Percentiles rank a stretch among this genome's conserved stretches.
phyloP scores from a whole-genome alignment of 2,797 vertebrate species.

The Vespertilio murinus region DNA sequence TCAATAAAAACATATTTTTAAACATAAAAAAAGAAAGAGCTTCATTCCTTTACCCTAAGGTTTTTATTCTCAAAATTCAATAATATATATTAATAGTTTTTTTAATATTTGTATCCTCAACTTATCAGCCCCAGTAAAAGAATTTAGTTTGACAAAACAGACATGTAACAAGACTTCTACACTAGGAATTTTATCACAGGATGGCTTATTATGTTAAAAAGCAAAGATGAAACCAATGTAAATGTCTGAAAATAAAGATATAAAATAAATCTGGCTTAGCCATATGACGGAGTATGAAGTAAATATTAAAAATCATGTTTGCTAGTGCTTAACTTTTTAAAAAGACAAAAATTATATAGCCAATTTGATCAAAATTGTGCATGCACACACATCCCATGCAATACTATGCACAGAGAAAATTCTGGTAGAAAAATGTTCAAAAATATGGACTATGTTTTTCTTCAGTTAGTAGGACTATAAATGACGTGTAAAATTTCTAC shows the following conservation, averaged over 20 bases:
- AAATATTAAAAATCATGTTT: slow-evolving; percentile 9
- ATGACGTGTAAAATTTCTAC: neutral
- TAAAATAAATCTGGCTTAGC: neutral
- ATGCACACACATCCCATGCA: neutral
- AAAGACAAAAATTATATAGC: neutral
- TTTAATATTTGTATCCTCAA: neutral
- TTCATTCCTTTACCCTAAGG: neutral
- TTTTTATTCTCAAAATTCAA: slow-evolving; percentile 2
- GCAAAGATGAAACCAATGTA: neutral
- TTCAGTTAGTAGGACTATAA: neutral
- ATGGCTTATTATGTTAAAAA: neutral
- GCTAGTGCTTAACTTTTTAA: neutral
- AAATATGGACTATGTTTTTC: neutral
- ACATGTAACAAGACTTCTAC: neutral
- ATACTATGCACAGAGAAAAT: neutral
- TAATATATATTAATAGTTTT: neutral
- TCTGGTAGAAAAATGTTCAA: neutral
- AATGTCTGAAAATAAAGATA: neutral
- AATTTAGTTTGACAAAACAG: neutral
- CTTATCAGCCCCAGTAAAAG: neutral
- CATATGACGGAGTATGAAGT: neutral
- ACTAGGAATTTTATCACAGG: neutral
- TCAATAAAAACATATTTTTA: too few species aligned
- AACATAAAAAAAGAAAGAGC: too few species aligned
- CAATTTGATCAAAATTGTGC: neutral